Base-by-base conservation (phyloP, 2,797 vertebrate species). In the Glyptemys insculpta region DNA sequence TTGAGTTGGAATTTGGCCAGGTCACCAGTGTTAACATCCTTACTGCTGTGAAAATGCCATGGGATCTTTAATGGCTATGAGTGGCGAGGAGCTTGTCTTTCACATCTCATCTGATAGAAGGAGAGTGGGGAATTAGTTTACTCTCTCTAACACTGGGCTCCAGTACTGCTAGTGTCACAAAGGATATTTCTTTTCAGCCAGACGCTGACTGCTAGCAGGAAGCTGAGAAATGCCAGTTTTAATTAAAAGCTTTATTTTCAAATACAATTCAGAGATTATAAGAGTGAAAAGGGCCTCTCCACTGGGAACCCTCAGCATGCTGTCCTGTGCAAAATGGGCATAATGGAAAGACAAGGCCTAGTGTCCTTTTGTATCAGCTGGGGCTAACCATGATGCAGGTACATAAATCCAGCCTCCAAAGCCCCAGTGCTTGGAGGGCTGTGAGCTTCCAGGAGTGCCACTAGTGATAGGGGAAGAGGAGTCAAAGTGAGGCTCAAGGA, bases 191-290 rank as follows among this genome's bases (percentile, higher is more conserved):
- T 95, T 91, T 53, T 2, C 95, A 93, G 95, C 95, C 97, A 97
- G 97, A 95, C 95, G 97, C 85, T 90, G 54, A 91, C 95, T 97
- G 96, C 96, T 95, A 93, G 97, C 96, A 96, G 97, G 95, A 97
- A 96, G 95, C 96, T 95, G 94, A 95, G 96, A 96, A 97, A 96
- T 0, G 96, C 96, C 96, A 95, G 94, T 96, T 97, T 97, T 97
- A 97, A 97, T 97, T 97, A 97, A 97, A 97, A 97, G 96, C 95
- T 97, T 97, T 97, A 93, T 97, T 97, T 97, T 95, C 97, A 97
- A 95, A 96, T 90, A 95, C 97, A 97, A 96, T 93, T 94, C 95
- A 11, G 94, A 96, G 95, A 96, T 97, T 92, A 91, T 79, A 95
- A 91, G 95, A 1, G 84, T 12, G 49, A 95, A 95, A 93, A 96